These are phyloP conservation scores for Apeira syringaria DNA, from an alignment of 2,888 invertebrate species.

Conservation along the genomic window DNA sequence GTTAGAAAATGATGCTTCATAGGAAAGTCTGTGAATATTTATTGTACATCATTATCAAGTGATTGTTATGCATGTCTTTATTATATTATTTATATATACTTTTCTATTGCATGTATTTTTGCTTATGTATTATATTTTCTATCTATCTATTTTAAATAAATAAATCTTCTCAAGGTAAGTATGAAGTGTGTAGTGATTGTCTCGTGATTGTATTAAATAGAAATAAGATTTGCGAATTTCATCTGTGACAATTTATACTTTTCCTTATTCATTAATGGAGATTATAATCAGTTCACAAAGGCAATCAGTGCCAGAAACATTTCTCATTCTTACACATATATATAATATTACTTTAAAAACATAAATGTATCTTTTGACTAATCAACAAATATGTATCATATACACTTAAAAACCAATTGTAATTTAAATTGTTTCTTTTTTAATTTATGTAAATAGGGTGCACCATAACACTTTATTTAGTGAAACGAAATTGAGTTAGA, in stretches of 20 bases:
- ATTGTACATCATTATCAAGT: slow-evolving; percentile 5
- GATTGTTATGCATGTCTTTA: slow-evolving; percentile 16
- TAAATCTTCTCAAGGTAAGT: slow-evolving; percentile 14
- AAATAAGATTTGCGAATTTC: too few relatives aligned
- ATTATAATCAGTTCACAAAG: too few relatives aligned
- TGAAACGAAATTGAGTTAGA: slow-evolving; percentile 15
- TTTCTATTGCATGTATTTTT: slow-evolving; percentile 17
- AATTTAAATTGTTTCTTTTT: too few relatives aligned
- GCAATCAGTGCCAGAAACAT: too few relatives aligned
- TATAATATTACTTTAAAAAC: too few relatives aligned
- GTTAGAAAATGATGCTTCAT: slow-evolving; percentile 28
- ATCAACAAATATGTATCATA: too few relatives aligned
- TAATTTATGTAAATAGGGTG: too few relatives aligned
- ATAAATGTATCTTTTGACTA: too few relatives aligned
- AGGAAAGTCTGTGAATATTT: slow-evolving; percentile 18
- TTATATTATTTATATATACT: not conserved
- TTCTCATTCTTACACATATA: too few relatives aligned
- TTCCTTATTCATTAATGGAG: too few relatives aligned
- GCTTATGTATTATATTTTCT: slow-evolving; percentile 4
- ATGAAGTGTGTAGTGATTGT: not conserved
- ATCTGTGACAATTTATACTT: too few relatives aligned
- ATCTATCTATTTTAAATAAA: not conserved
- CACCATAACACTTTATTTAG: not conserved
- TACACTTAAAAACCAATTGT: too few relatives aligned
- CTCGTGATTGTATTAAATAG: slow-evolving; percentile 12